Base-by-base conservation (phyloP, 2,888 invertebrate genomes). In the Nezara viridula region DNA sequence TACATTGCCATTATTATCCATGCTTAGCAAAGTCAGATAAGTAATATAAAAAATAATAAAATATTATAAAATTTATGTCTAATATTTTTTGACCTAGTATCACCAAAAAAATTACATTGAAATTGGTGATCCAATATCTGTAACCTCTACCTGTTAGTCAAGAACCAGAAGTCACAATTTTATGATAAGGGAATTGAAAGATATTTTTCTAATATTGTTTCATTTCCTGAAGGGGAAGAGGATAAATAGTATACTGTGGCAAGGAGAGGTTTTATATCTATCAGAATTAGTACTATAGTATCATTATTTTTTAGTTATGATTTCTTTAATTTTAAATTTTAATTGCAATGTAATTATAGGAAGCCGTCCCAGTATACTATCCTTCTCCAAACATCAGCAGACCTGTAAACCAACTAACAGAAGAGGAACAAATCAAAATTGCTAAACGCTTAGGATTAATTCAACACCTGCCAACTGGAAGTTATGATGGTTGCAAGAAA, bases 401-500 rank as follows among this genome's bases (percentile, higher is more conserved):
- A 91, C 93, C 94, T 91, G 94, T 95, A 92, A 93, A 94, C 92
- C 95, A 96, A 92, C 92, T 96, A 90, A 95, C 96, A 5, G 96
- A 97, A 92, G 97, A 97, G 91, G 96, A 97, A 92, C 97, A 97
- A 93, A 95, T 97, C 60, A 96, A 96, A 93, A 96, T 97, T 90
- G 97, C 97, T 9, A 96, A 98, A 93, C 94, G 98, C 81, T 96
- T 97, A 91, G 97, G 97, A 89, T 94, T 98, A 89, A 97, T 98
- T 91, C 97, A 97, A 91, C 97, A 98, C 93, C 94, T 98, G 90
- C 98, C 98, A 0, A 96, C 96, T 90, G 96, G 97, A n/a, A 94
- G 95, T 66, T 97, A 96, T 92, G 96, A 97, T 92, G 97, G 96
- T 16, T 95, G 91, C 86, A 92, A 92, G 89, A 92, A 91, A 88